These are phyloP conservation scores for Mimachlamys varia DNA, from an alignment of 2,888 invertebrate species.

Conservation along the genomic window DNA sequence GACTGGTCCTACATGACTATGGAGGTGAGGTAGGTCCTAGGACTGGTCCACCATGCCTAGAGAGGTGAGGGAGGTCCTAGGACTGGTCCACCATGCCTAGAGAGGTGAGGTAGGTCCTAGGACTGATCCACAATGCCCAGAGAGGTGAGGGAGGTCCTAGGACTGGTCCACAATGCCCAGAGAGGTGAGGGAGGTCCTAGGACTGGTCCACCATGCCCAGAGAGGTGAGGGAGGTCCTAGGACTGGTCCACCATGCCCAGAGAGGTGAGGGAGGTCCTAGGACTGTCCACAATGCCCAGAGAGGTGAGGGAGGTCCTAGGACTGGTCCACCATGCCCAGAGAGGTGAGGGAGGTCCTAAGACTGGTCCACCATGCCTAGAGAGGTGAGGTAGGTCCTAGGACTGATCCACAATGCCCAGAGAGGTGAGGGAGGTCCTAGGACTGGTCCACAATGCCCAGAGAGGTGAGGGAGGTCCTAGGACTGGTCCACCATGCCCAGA, in stretches of 20 bases:
- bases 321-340: not conserved
- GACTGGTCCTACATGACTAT: too few species aligned
- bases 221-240: not conserved
- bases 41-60: too few species aligned
- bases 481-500: not conserved
- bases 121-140: too few species aligned
- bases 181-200: too few species aligned
- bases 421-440: not conserved
- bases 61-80: too few species aligned
- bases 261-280: not conserved
- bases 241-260: not conserved
- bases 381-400: not conserved
- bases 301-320: not conserved
- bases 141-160: too few species aligned
- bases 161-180: too few species aligned
- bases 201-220: too few species aligned
- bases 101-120: too few species aligned
- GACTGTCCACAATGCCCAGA: not conserved
- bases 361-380: not conserved
- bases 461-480: constrained; percentile 50
- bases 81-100: too few species aligned
- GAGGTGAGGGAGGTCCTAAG: not conserved
- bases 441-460: not conserved
- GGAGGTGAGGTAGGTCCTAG: too few species aligned
- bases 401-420: not conserved